Evolutionary conservation across 1,140 invertebrate genomes (phyloP).

Genomic region (Phthorimaea operculella): DNA sequence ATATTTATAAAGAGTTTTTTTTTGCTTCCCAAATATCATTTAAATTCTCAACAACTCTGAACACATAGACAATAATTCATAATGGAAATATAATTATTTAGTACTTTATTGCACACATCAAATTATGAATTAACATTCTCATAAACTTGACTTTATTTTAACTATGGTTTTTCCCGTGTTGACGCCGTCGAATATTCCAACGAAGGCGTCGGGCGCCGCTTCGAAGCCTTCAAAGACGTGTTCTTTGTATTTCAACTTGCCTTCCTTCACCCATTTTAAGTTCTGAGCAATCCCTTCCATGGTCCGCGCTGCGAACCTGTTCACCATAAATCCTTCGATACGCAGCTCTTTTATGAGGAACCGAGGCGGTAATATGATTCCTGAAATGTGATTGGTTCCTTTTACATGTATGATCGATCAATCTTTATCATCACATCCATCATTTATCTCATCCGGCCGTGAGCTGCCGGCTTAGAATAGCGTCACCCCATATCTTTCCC

Average conservation of each 20-base stretch:
- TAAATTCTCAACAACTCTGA: too few relatives aligned
- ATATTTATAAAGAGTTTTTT: too few relatives aligned
- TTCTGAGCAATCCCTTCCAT: conserved; percentile 65
- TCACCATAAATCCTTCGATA: conserved; percentile 72
- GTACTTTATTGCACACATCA: too few relatives aligned
- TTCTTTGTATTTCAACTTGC: conserved; percentile 72
- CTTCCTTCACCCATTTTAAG: conserved; percentile 68
- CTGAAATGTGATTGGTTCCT: conserved; percentile 23
- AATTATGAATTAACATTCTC: too few relatives aligned
- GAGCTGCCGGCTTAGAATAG: too few relatives aligned
- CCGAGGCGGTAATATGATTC: conserved; percentile 59
- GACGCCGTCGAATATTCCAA: conserved; percentile 70
- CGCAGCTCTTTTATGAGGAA: conserved; percentile 69
- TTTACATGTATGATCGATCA: too few relatives aligned
- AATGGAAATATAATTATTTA: too few relatives aligned
- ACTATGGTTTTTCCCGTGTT: conserved; percentile 76
- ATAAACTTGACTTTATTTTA: conserved; percentile 33
- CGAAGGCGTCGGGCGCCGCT: conserved; percentile 71
- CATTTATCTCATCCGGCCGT: too few relatives aligned
- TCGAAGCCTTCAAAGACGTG: conserved; percentile 64
- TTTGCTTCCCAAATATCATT: too few relatives aligned
- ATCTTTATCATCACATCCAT: too few relatives aligned
- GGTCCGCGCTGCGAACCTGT: conserved; percentile 44
- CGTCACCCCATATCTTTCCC: too few relatives aligned
- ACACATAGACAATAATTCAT: too few relatives aligned